A percentile compares a stretch with the other conserved stretches of the same genome.
Evolutionary conservation across 2,888 invertebrate species (phyloP).

Genomic region (Leptothorax acervorum): DNA sequence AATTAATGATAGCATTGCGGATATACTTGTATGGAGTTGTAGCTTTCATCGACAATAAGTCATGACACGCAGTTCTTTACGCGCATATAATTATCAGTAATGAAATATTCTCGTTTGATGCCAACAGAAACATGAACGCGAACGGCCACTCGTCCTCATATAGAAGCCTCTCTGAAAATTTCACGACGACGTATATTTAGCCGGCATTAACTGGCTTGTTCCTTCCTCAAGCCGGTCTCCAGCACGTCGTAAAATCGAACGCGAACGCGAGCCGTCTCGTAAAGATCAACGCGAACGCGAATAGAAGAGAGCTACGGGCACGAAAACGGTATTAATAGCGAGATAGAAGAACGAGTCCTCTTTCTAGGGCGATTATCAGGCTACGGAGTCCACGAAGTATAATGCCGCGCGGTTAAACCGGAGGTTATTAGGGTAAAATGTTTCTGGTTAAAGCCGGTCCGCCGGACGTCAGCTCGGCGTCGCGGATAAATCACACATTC

Average conservation of each 20-base stretch:
- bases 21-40: background rate
- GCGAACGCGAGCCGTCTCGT: conserved; percentile 5
- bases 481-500: conserved; percentile 20
- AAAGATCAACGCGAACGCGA: conserved; percentile 36
- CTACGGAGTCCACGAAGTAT: background rate
- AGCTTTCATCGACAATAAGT: background rate
- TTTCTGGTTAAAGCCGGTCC: conserved; percentile 1
- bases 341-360: conserved; percentile 27
- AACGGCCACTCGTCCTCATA: background rate
- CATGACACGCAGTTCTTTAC: background rate
- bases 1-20: background rate
- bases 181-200: conserved; percentile 36
- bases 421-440: conserved; percentile 17
- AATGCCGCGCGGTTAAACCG: background rate
- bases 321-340: conserved; percentile 41
- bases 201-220: conserved; percentile 27
- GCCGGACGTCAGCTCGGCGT: background rate
- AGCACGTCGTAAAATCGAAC: conserved; percentile 36
- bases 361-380: conserved; percentile 34
- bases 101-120: background rate
- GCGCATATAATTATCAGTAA: conserved; percentile 2
- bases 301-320: background rate
- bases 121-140: background rate
- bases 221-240: conserved; percentile 11
- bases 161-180: conserved; percentile 7